A percentile compares a stretch with the other conserved stretches of the same genome.
Evolutionary conservation across 2,113 vertebrate species (phyloP).

Genomic region (Python bivittatus): DNA sequence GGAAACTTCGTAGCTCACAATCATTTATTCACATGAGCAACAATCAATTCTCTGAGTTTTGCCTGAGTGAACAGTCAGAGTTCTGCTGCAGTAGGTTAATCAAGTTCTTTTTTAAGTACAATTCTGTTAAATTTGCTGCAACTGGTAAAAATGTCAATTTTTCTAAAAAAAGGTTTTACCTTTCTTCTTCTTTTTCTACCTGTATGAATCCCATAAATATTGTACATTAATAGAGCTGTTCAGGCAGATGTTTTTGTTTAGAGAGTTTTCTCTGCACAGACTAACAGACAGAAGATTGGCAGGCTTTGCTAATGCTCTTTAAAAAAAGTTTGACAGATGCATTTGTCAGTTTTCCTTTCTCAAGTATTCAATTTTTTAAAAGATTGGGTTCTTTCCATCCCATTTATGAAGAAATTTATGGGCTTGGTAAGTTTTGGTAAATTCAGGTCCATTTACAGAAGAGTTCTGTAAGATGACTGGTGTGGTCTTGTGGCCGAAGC

Average conservation of each 20-base stretch:
- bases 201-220: neutral
- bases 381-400: neutral
- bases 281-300: neutral
- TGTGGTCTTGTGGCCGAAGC: neutral
- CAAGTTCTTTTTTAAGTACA: neutral
- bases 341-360: neutral
- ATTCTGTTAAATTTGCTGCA: neutral
- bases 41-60: neutral
- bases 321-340: neutral
- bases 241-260: neutral
- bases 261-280: neutral
- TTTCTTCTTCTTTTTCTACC: neutral
- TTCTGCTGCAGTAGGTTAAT: neutral
- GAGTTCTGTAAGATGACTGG: neutral
- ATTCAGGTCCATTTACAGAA: neutral
- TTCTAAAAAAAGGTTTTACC: too few relatives aligned
- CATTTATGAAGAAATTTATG: neutral
- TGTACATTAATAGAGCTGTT: neutral
- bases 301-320: neutral
- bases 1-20: neutral
- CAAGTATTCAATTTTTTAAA: neutral
- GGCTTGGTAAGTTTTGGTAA: neutral
- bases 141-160: neutral
- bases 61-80: neutral
- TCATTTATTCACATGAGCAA: neutral